phyloP scores from a whole-genome alignment of 2,888 invertebrate species.

The Glaucopsyche alexis region DNA sequence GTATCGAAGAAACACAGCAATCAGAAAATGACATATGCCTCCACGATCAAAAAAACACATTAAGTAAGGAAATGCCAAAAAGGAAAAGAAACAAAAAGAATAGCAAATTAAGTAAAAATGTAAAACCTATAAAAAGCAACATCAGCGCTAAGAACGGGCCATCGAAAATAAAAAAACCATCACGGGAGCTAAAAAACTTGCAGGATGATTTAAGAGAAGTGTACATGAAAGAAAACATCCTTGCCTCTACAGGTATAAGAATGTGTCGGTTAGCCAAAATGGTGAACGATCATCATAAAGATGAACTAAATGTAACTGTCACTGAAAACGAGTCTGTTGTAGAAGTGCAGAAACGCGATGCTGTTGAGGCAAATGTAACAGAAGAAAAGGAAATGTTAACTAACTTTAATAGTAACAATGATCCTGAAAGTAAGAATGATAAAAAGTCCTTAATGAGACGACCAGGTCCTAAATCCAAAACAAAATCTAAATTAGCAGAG shows the following conservation, averaged over 20 bases:
- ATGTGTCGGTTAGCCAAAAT: constrained; percentile 82
- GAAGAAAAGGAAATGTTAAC: constrained; percentile 50
- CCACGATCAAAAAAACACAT: neutral
- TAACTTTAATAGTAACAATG: constrained; percentile 35
- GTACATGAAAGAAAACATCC: constrained; percentile 83
- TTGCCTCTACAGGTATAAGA: constrained; percentile 81
- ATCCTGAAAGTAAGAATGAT: constrained; percentile 30
- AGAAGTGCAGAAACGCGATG: constrained; percentile 52
- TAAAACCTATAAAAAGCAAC: constrained; percentile 32
- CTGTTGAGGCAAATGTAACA: constrained; percentile 41
- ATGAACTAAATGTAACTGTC: constrained; percentile 38
- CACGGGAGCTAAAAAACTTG: constrained; percentile 80
- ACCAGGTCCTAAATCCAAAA: constrained; percentile 63
- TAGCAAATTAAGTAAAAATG: constrained; percentile 33
- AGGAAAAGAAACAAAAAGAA: constrained; percentile 34
- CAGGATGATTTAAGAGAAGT: constrained; percentile 86
- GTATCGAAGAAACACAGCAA: neutral
- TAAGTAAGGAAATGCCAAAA: constrained; percentile 3
- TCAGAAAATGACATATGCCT: neutral
- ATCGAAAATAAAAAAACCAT: constrained; percentile 50
- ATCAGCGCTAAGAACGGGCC: constrained; percentile 40
- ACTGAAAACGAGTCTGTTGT: constrained; percentile 49
- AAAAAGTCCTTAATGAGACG: constrained; percentile 39
- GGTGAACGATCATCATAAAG: constrained; percentile 57
- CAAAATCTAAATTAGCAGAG: constrained; percentile 44